These are phyloP conservation scores for Cliona cf. orientalis DNA, from an alignment of 37 sponge, comb jelly and placozoan genomes.

Conservation along the genomic window DNA sequence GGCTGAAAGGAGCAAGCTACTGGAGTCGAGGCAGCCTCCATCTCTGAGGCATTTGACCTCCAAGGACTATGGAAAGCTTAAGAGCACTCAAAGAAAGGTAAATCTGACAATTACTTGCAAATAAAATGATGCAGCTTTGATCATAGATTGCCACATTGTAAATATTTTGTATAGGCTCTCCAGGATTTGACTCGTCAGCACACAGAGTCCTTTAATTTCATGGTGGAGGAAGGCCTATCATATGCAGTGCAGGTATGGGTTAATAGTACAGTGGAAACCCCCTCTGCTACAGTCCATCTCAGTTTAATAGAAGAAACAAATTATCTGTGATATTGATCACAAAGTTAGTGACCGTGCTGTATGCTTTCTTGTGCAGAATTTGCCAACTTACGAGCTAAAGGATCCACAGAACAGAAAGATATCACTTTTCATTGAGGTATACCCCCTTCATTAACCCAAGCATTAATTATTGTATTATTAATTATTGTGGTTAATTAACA, in stretches of 20 bases:
- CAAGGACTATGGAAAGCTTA: slow-evolving; percentile 17
- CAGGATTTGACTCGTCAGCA: slow-evolving; percentile 84
- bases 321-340: no score
- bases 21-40: not conserved
- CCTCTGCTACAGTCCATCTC: no score
- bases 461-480: no score
- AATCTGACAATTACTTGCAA: not conserved
- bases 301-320: no score
- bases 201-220: slow-evolving; percentile 90
- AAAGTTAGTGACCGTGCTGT: no score
- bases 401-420: slow-evolving; percentile 54
- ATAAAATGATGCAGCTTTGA: not conserved
- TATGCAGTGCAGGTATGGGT: slow-evolving; percentile 77
- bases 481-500: not conserved
- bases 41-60: slow-evolving; percentile 31
- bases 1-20: not conserved
- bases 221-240: slow-evolving; percentile 76
- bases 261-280: no score
- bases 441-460: no score
- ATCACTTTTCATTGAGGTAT: slow-evolving; percentile 56
- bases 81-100: slow-evolving; percentile 31
- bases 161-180: slow-evolving; percentile 35
- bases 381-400: slow-evolving; percentile 62
- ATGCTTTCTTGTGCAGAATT: slow-evolving; percentile 28
- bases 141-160: not conserved